phyloP scores from a whole-genome alignment of 2,797 vertebrate genomes.

The Merluccius polli region DNA sequence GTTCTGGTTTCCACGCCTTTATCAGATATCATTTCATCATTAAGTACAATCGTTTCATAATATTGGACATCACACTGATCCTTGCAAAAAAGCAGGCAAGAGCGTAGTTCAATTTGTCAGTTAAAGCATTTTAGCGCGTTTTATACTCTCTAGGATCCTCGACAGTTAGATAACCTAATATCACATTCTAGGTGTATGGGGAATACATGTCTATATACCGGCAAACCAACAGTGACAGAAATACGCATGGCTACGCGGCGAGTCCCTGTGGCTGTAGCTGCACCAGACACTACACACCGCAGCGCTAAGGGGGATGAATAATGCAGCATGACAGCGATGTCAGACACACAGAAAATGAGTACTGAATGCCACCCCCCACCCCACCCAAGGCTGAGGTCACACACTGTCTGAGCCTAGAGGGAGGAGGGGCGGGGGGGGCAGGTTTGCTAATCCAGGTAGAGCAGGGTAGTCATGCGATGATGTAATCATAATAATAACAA shows the following conservation, averaged over 20 bases:
- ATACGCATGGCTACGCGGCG: background rate
- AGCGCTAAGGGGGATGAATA: constrained; percentile 46
- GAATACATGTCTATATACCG: background rate
- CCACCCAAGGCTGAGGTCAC: background rate
- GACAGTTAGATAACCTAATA: background rate
- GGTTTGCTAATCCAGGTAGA: constrained; percentile 38
- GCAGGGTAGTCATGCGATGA: constrained; percentile 30
- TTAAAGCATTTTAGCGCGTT: background rate
- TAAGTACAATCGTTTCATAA: background rate
- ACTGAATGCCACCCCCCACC: constrained; percentile 14
- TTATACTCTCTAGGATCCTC: background rate
- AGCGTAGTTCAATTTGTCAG: too few species aligned
- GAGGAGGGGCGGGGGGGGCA: constrained; percentile 30
- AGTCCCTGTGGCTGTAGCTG: background rate
- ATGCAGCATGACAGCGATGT: constrained; percentile 48
- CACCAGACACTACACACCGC: constrained; percentile 4
- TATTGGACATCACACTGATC: background rate
- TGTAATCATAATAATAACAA: background rate
- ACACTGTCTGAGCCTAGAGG: background rate
- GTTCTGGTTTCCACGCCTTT: background rate
- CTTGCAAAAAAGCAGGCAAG: background rate
- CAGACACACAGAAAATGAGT: constrained; percentile 44
- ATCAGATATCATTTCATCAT: background rate
- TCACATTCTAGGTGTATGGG: background rate
- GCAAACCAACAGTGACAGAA: background rate